A percentile compares a stretch with the other conserved stretches of the same genome.
phyloP scores from a whole-genome alignment of 2,113 vertebrate species.

The Lagopus muta region DNA sequence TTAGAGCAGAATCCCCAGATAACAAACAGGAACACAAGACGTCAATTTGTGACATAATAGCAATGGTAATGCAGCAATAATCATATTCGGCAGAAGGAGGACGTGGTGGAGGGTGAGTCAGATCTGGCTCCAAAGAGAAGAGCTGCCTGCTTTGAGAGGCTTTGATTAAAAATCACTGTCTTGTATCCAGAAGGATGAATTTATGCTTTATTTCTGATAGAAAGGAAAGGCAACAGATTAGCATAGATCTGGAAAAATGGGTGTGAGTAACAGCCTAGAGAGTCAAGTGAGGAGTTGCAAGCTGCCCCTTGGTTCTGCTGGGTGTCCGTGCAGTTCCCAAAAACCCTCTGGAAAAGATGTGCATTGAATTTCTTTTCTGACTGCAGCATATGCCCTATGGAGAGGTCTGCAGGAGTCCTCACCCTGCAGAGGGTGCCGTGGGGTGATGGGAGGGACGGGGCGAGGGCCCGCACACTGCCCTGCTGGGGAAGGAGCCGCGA shows the following conservation, averaged over 20 bases:
- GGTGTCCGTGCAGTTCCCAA: not conserved
- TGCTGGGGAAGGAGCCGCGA: not conserved
- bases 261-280: not conserved
- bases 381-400: not conserved
- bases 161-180: not conserved
- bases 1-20: slow-evolving; percentile 66
- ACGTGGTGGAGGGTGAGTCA: not conserved
- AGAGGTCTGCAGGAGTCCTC: not conserved
- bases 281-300: not conserved
- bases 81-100: not conserved
- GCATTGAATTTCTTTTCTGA: not conserved
- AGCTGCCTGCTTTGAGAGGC: not conserved
- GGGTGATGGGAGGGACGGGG: rapidly evolving
- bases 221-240: not conserved
- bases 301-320: not conserved
- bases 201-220: not conserved
- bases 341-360: not conserved
- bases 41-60: slow-evolving; percentile 68
- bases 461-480: not conserved
- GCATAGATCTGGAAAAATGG: not conserved
- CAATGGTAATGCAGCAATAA: slow-evolving; percentile 23
- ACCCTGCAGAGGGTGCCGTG: not conserved
- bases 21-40: slow-evolving; percentile 62
- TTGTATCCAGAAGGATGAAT: not conserved
- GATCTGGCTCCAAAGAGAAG: not conserved